phyloP scores from a whole-genome alignment of 2,113 vertebrate species.

The Desmodus rotundus region DNA sequence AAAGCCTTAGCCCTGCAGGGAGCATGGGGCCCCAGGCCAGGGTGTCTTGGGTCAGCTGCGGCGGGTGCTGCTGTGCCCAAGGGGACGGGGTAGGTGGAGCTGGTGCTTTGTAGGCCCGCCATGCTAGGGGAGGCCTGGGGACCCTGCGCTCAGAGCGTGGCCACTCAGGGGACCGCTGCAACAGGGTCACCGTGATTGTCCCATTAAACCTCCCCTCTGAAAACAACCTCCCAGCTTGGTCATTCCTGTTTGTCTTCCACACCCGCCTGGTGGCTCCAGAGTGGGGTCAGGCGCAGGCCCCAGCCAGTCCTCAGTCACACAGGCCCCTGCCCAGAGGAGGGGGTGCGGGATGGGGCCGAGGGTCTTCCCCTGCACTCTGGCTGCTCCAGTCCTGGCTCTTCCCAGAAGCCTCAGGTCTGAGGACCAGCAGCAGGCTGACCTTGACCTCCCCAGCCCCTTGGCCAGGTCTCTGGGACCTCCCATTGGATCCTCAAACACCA shows the following conservation, averaged over 20 bases:
- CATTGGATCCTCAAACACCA: not conserved
- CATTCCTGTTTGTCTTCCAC: not conserved
- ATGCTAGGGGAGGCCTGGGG: not conserved
- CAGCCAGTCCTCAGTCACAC: too few relatives aligned
- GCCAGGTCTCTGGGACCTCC: not conserved
- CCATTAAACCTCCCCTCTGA: slow-evolving; percentile 71
- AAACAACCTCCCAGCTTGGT: not conserved
- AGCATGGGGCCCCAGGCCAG: not conserved
- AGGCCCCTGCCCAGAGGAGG: not conserved
- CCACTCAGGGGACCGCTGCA: not conserved
- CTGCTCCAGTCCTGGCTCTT: not conserved
- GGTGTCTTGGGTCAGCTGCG: not conserved
- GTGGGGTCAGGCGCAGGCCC: too few relatives aligned
- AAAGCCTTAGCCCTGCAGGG: slow-evolving; percentile 30
- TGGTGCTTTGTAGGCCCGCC: not conserved
- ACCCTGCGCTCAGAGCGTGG: not conserved
- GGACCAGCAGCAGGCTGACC: not conserved
- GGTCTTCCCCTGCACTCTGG: not conserved
- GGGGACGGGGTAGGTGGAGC: not conserved
- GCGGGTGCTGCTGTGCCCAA: not conserved
- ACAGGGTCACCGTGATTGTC: not conserved
- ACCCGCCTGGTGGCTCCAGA: accelerated
- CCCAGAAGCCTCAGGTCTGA: not conserved
- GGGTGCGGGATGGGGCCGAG: not conserved
- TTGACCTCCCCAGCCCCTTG: accelerated